Percentiles rank a stretch among this genome's conserved stretches.
Evolutionary conservation across 64 coral and sea anemone genomes (phyloP).

Genomic region (Dendrophyllia cribrosa): DNA sequence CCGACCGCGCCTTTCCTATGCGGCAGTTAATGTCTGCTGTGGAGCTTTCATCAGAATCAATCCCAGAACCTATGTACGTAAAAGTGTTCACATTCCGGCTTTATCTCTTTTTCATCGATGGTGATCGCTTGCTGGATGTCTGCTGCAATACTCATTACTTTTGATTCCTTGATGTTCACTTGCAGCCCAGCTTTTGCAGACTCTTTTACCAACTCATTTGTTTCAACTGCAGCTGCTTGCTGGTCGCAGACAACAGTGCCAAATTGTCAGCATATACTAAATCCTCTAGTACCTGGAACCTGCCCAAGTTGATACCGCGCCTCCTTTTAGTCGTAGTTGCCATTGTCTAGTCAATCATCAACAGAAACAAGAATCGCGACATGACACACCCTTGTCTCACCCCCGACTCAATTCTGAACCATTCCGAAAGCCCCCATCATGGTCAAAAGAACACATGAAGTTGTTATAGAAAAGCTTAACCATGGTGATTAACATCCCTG

Average conservation of each 20-base stretch:
- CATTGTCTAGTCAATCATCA: conserved; percentile 2
- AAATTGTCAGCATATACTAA: neutral
- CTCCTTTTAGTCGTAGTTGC: neutral
- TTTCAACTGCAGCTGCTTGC: neutral
- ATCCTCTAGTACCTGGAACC: conserved; percentile 7
- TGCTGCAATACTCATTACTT: neutral
- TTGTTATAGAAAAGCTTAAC: conserved; percentile 10
- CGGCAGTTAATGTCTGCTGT: conserved; percentile 23
- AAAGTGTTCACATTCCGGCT: neutral
- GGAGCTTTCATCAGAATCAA: conserved; percentile 10
- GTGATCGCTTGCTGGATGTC: neutral
- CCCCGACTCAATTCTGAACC: neutral
- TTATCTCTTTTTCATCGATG: neutral
- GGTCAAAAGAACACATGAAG: neutral
- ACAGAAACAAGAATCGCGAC: neutral
- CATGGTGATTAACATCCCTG: neutral
- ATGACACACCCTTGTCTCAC: conserved; percentile 2
- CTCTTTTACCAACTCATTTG: neutral
- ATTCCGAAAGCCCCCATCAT: neutral
- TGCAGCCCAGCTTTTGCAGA: neutral
- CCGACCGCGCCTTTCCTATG: conserved; percentile 11
- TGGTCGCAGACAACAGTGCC: neutral
- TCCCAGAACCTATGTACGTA: neutral
- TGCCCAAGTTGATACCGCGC: neutral
- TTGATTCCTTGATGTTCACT: neutral